Conservation (phyloP, 1,140 invertebrate species). For the Pseudomyrmex cubaensis region DNA sequence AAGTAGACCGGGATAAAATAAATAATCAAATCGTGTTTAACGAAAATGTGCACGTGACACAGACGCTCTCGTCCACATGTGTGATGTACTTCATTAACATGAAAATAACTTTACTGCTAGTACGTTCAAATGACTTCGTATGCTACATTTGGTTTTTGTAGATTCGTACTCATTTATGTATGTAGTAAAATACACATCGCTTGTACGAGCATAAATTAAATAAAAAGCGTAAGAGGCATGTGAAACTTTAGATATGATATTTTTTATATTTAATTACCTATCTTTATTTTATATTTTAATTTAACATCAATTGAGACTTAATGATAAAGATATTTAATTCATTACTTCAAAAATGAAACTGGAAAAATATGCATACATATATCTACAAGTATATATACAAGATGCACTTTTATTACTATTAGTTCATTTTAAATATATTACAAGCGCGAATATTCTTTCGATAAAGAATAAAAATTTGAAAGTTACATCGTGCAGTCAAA, state of each 20-base stretch:
- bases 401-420: no score
- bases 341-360: no score
- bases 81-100: not conserved
- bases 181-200: not conserved
- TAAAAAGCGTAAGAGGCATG: no score
- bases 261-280: no score
- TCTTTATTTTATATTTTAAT: no score
- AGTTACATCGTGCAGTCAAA: conserved; percentile 6
- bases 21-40: not conserved
- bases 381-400: no score
- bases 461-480: not conserved
- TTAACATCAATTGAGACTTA: no score
- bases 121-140: not conserved
- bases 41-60: not conserved
- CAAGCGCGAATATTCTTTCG: not conserved
- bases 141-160: no score
- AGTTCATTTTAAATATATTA: no score
- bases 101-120: conserved; percentile 1
- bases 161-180: not conserved
- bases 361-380: no score
- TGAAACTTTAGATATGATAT: no score
- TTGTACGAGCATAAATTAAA: not conserved
- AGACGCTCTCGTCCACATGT: not conserved
- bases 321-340: no score
- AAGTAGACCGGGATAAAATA: not conserved